Conservation (phyloP, 2,797 vertebrate genomes). For the Centroberyx gerrardi region DNA sequence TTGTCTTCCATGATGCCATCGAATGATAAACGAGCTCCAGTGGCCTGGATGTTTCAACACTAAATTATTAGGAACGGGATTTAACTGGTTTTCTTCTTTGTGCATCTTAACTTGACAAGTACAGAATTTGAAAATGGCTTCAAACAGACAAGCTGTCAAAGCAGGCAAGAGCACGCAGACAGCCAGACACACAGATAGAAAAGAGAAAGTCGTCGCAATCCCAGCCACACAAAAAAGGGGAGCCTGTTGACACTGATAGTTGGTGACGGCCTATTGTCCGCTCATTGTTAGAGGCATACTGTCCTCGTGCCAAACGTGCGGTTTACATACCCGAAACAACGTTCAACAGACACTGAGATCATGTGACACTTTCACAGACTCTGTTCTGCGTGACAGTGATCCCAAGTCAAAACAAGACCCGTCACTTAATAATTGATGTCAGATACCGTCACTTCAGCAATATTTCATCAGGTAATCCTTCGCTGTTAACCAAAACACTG, state of each 20-base stretch:
- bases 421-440: constrained; percentile 54
- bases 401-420: constrained; percentile 60
- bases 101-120: constrained; percentile 1
- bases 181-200: not conserved
- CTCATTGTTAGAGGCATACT: constrained; percentile 21
- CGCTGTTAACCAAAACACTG: constrained; percentile 13
- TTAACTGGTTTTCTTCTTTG: not conserved
- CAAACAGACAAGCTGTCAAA: not conserved
- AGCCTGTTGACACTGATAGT: constrained; percentile 30
- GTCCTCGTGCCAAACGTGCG: constrained; percentile 48
- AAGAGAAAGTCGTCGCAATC: constrained; percentile 7
- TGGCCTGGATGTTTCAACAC: not conserved
- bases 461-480: constrained; percentile 21
- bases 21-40: not conserved
- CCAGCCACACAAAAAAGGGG: not conserved
- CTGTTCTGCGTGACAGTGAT: constrained; percentile 37
- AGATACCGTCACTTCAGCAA: constrained; percentile 14
- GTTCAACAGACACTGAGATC: constrained; percentile 35
- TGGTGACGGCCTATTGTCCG: constrained; percentile 36
- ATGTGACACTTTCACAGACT: constrained; percentile 54
- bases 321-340: constrained; percentile 52
- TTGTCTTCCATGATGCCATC: not conserved
- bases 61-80: not conserved
- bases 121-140: not conserved
- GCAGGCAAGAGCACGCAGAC: not conserved